Evolutionary conservation across 2,888 invertebrate genomes (phyloP).

Genomic region (Fabriciana adippe): DNA sequence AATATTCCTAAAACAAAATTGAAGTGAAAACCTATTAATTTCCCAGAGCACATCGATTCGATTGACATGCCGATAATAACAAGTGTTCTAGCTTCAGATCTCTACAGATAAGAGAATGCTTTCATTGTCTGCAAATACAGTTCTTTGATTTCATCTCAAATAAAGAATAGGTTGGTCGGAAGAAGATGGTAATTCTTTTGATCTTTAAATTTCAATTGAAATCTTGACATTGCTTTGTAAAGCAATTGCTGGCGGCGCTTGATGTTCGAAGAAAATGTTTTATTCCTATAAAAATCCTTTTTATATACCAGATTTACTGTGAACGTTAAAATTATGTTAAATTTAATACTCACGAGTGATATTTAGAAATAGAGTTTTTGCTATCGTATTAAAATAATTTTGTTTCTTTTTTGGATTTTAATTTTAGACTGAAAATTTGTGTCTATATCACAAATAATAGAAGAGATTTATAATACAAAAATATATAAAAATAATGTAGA

Average conservation of each 20-base stretch:
- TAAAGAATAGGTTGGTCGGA: conserved; percentile 39
- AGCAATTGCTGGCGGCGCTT: conserved; percentile 28
- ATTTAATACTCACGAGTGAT: too few relatives aligned
- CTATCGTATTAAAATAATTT: not conserved
- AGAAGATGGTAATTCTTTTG: conserved; percentile 42
- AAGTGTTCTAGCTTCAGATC: conserved; percentile 21
- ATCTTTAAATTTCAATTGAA: conserved; percentile 41
- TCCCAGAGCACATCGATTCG: not conserved
- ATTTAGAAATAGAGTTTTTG: not conserved
- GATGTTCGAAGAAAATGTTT: conserved; percentile 19
- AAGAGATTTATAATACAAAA: too few relatives aligned
- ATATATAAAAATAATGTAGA: too few relatives aligned
- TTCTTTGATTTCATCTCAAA: conserved; percentile 35
- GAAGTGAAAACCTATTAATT: conserved; percentile 6
- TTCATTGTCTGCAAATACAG: conserved; percentile 37
- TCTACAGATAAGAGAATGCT: conserved; percentile 25
- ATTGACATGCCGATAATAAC: conserved; percentile 24
- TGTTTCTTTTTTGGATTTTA: not conserved
- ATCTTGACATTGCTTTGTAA: conserved; percentile 40
- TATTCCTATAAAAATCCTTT: conserved; percentile 9
- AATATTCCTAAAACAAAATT: not conserved
- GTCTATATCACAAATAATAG: too few relatives aligned
- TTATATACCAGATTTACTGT: conserved; percentile 11
- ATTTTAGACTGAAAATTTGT: too few relatives aligned
- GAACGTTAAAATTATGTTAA: not conserved